phyloP scores from a whole-genome alignment of 2,113 vertebrate species.

The Verasper variegatus region DNA sequence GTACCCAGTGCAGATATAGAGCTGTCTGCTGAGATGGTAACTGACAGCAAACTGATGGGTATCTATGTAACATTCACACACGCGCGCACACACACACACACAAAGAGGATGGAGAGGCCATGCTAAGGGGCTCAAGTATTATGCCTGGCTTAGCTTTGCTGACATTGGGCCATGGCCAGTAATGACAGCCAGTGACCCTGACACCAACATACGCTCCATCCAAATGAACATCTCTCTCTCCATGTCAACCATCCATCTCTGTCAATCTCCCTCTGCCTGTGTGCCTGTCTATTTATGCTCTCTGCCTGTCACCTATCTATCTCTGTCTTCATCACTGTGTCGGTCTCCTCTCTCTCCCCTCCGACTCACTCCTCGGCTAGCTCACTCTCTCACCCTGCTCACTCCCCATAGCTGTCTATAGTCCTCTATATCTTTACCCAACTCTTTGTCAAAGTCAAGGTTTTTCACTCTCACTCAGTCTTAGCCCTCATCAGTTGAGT shows the following conservation, averaged over 20 bases:
- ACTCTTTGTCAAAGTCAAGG: conserved; percentile 70
- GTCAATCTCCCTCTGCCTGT: conserved; percentile 44
- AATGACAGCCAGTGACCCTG: conserved; percentile 44
- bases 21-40: not conserved
- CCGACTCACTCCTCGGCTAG: conserved; percentile 9
- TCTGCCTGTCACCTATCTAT: conserved; percentile 49
- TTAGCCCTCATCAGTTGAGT: conserved; percentile 63
- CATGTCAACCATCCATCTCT: conserved; percentile 55
- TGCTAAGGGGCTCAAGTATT: conserved; percentile 20
- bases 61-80: not conserved
- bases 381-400: not conserved
- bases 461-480: conserved; percentile 49
- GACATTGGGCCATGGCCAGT: conserved; percentile 44
- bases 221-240: conserved; percentile 55
- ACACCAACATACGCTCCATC: conserved; percentile 23
- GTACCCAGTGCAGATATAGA: conserved; percentile 13
- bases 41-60: not conserved
- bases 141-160: conserved; percentile 35
- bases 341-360: not conserved
- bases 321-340: conserved; percentile 53
- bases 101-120: conserved; percentile 8
- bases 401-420: conserved; percentile 18
- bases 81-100: conserved; percentile 12
- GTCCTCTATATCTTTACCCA: conserved; percentile 52
- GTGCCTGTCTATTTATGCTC: conserved; percentile 53